phyloP scores from a whole-genome alignment of 2,113 vertebrate genomes.

The Chlorocebus sabaeus region DNA sequence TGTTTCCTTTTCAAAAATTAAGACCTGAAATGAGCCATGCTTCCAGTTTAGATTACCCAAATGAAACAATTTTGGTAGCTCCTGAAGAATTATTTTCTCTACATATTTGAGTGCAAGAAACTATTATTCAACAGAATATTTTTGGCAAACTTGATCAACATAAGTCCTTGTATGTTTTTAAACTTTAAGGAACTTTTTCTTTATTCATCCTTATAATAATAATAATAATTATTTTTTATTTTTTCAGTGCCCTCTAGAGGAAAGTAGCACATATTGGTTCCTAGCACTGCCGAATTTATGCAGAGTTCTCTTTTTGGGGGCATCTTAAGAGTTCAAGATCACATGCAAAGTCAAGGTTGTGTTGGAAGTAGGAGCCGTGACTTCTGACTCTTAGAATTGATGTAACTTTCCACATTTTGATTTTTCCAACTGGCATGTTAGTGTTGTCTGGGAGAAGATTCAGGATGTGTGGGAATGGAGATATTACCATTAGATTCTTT shows the following conservation, averaged over 20 bases:
- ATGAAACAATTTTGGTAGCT: conserved; percentile 15
- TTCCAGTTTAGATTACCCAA: conserved; percentile 40
- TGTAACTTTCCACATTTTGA: conserved; percentile 2
- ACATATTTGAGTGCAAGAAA: neutral
- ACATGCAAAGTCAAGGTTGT: neutral
- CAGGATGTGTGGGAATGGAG: conserved; percentile 43
- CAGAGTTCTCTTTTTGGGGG: neutral
- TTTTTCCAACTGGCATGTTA: conserved; percentile 36
- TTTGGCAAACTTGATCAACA: neutral
- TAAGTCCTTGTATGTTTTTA: conserved; percentile 6
- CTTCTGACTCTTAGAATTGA: neutral
- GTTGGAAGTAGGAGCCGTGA: neutral
- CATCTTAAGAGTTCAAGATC: conserved; percentile 14
- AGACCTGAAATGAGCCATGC: neutral
- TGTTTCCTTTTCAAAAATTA: conserved; percentile 36
- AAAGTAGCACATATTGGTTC: conserved; percentile 30
- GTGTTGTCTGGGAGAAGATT: conserved; percentile 44
- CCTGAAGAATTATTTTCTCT: conserved; percentile 17
- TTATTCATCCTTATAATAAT: neutral
- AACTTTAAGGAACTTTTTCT: neutral
- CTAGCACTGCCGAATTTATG: neutral
- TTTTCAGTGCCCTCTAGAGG: conserved; percentile 38
- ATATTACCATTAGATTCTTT: conserved; percentile 30
- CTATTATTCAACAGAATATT: conserved; percentile 2
- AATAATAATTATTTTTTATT: neutral